Conservation (phyloP, 2,888 invertebrate genomes). For the Caenorhabditis zanzibari region DNA sequence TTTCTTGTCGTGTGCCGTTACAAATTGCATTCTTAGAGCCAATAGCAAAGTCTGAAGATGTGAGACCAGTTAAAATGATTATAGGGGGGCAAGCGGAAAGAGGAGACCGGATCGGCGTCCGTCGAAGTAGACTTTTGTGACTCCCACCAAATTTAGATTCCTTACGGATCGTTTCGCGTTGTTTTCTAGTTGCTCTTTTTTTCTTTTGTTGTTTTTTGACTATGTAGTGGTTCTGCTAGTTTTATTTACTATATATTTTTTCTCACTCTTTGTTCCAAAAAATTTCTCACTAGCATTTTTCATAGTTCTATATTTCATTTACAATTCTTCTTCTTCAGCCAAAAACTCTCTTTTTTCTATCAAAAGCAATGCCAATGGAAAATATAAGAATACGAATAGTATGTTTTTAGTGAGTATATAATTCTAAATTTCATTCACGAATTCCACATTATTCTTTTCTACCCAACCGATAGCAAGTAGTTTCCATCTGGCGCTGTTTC, state of each 20-base stretch:
- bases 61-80: constrained; percentile 66
- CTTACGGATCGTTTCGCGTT: constrained; percentile 31
- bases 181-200: constrained; percentile 25
- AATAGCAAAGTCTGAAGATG: constrained; percentile 60
- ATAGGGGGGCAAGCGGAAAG: constrained; percentile 43
- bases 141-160: constrained; percentile 18
- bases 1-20: constrained; percentile 40
- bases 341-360: constrained; percentile 36
- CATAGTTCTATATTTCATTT: constrained; percentile 39
- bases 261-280: constrained; percentile 45
- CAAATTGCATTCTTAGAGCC: constrained; percentile 65
- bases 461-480: constrained; percentile 29
- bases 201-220: constrained; percentile 22
- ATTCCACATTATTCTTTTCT: constrained; percentile 46
- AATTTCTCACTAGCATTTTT: not conserved
- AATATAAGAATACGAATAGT: constrained; percentile 36
- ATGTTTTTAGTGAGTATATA: constrained; percentile 59
- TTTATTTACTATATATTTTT: constrained; percentile 51
- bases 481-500: constrained; percentile 40
- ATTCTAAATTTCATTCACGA: constrained; percentile 41
- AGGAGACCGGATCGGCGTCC: constrained; percentile 36
- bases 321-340: constrained; percentile 26
- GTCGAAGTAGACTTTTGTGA: constrained; percentile 19
- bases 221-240: constrained; percentile 14
- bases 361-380: constrained; percentile 20